Conservation (phyloP, 1,140 invertebrate genomes). For the Camponotus vicinus region DNA sequence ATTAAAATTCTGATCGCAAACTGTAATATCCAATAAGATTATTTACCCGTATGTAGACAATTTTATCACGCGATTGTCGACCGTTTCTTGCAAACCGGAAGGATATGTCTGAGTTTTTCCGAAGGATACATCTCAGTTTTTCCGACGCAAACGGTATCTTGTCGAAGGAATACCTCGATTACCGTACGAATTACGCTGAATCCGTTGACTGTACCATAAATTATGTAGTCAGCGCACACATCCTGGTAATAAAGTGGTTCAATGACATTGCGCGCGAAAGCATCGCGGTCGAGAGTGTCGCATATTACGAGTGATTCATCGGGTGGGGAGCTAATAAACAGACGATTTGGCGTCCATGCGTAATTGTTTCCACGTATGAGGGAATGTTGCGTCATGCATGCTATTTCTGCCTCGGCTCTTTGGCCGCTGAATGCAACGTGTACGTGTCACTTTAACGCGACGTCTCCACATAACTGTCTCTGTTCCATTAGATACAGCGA, state of each 20-base stretch:
- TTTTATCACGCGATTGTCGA: background rate
- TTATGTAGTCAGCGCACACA: slow-evolving; percentile 60
- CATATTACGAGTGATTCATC: slow-evolving; percentile 66
- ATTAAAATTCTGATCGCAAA: background rate
- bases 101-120: background rate
- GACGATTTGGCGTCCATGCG: slow-evolving; percentile 28
- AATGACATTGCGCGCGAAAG: slow-evolving; percentile 62
- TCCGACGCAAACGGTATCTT: slow-evolving; percentile 4
- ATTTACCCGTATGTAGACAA: background rate
- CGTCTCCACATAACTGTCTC: slow-evolving; percentile 35
- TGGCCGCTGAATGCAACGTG: background rate
- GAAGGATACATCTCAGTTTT: background rate
- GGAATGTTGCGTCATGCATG: slow-evolving; percentile 22
- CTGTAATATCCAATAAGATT: background rate
- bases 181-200: slow-evolving; percentile 66
- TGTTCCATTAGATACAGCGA: slow-evolving; percentile 82
- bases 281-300: slow-evolving; percentile 24
- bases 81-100: background rate
- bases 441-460: slow-evolving; percentile 14
- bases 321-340: slow-evolving; percentile 59
- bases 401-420: slow-evolving; percentile 25
- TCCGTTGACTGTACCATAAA: slow-evolving; percentile 72
- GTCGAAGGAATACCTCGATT: slow-evolving; percentile 60
- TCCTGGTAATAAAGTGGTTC: slow-evolving; percentile 73
- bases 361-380: slow-evolving; percentile 65